Base-by-base conservation (phyloP, 2,888 invertebrate species). In the Labia minor region DNA sequence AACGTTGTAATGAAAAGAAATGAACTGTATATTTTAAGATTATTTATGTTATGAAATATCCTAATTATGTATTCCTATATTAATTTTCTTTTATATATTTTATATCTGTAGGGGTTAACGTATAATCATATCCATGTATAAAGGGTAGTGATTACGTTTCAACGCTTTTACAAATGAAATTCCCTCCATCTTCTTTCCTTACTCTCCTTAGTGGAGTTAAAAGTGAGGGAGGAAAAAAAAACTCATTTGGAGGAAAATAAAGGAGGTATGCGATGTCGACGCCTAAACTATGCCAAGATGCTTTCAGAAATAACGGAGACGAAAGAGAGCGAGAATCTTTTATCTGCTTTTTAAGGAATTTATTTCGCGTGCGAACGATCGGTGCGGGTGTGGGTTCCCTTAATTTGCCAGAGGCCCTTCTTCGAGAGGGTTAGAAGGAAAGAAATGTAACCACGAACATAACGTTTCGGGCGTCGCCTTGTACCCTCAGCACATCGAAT, bases 241-340 rank as follows among this genome's bases (percentile, higher is more conserved):
- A 49, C 49, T 49, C 49, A 49, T 49, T 49, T 49, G 49, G 49
- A n/a, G 49, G 6, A 49, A 49, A 49, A 49, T 49, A 49, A 49
- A 49, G 49, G 49, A 49, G 49, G 49, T 49, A 49, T 49, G 49
- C 49, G 49, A 11, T 11, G n/a, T 16, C 49, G 14, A n/a, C 49
- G 49, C 49, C 49, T 49, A 49, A 49, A 49, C 49, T 49, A 49
- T 49, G 49, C 49, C 49, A 49, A 49, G 49, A 49, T 49, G 49
- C 49, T 49, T 49, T 49, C 49, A 49, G 49, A 49, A 49, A 49
- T n/a, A 49, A 49, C 14, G 49, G n/a, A 49, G 16, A 49, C 14
- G 49, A 49, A 14, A 49, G 49, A 10, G 49, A 49, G 49, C 3
- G 49, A 49, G 49, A 4, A 49, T 49, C 49, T 49, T 49, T 49